phyloP scores from a whole-genome alignment of 2,113 vertebrate genomes.

The Indicator indicator region DNA sequence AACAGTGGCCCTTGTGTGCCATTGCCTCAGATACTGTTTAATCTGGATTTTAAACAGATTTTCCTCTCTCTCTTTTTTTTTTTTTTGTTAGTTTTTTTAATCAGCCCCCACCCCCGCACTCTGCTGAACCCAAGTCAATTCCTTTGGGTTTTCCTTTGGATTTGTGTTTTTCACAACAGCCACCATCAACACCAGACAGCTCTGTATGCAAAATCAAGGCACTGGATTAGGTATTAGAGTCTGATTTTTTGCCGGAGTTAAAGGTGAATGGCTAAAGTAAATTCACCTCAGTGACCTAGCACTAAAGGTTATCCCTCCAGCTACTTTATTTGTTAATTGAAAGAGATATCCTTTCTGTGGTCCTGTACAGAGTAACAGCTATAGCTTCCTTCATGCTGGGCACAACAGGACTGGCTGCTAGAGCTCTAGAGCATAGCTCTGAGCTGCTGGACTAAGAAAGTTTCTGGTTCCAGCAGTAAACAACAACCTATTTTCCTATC shows the following conservation, averaged over 20 bases:
- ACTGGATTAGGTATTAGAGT: not conserved
- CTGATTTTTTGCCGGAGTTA: not conserved
- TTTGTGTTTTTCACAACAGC: fast-evolving
- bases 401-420: not conserved
- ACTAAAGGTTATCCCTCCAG: not conserved
- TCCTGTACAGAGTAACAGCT: not conserved
- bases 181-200: not conserved
- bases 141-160: not conserved
- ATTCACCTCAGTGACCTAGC: not conserved
- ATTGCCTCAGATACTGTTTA: fast-evolving
- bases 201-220: not conserved
- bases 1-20: not conserved
- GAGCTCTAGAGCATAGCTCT: not conserved
- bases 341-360: not conserved
- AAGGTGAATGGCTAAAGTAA: not conserved
- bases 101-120: not conserved
- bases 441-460: not conserved
- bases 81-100: not conserved
- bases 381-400: not conserved
- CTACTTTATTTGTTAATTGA: not conserved
- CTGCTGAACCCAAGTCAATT: not conserved
- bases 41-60: not conserved
- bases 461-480: not conserved
- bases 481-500: not conserved
- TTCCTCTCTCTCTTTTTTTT: not conserved